Conservation (phyloP, 2,888 invertebrate genomes). For the Clanis bilineata region DNA sequence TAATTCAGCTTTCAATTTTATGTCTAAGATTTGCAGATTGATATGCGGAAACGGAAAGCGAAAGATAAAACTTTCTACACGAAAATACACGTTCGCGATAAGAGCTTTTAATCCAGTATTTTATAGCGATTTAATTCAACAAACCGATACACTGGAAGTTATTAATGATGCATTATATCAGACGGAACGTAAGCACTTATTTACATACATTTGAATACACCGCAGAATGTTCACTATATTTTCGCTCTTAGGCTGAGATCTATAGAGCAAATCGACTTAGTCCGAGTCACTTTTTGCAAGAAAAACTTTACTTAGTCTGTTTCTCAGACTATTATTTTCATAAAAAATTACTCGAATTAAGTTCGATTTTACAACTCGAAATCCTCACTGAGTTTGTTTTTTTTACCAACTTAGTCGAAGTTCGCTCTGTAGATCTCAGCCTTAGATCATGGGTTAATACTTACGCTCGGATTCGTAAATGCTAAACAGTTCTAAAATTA, state of each 20-base stretch:
- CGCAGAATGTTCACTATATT: background rate
- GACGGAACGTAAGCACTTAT: background rate
- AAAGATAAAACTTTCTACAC: background rate
- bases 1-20: background rate
- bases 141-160: background rate
- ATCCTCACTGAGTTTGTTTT: no score
- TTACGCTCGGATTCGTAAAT: no score
- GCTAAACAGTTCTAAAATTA: no score
- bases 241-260: background rate
- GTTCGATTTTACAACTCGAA: no score
- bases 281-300: no score
- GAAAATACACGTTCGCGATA: background rate
- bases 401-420: no score
- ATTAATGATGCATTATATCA: background rate
- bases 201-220: slow-evolving; percentile 1
- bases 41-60: background rate
- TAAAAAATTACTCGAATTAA: no score
- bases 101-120: background rate
- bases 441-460: no score
- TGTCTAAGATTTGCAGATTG: background rate
- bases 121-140: background rate
- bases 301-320: no score
- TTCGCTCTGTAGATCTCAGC: no score
- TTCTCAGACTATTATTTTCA: no score
- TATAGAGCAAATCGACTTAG: no score